Evolutionary conservation across 2,888 invertebrate species (phyloP).

Genomic region (Stenchaetothrips biformis): DNA sequence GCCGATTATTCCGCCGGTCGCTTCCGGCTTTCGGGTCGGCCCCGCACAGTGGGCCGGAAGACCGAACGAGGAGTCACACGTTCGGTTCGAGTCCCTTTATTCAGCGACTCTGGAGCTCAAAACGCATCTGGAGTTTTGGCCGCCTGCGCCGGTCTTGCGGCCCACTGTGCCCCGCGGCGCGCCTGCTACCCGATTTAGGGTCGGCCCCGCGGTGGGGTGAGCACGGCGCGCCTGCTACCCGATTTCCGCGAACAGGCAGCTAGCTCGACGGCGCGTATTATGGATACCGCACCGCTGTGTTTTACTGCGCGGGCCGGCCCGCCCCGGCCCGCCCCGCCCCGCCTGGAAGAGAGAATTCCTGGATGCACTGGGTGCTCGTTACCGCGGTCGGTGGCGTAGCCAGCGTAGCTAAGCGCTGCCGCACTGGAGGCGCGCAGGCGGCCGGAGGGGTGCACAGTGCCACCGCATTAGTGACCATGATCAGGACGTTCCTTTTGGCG

Average conservation of each 20-base stretch:
- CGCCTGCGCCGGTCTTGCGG: no score
- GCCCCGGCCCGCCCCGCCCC: constrained; percentile 5
- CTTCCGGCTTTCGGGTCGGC: no score
- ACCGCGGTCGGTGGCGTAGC: constrained; percentile 6
- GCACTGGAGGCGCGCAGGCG: neutral
- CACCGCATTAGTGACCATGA: neutral
- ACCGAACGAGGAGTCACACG: no score
- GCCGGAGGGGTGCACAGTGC: neutral
- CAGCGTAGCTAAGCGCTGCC: neutral
- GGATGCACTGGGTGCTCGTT: constrained; percentile 10
- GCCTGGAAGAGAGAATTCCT: neutral
- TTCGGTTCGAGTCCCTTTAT: no score
- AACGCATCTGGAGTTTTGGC: no score
- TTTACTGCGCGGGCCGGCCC: neutral
- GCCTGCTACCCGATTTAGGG: no score
- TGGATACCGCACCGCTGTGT: constrained; percentile 17
- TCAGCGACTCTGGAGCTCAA: no score
- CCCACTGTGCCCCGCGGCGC: no score
- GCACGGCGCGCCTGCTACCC: neutral
- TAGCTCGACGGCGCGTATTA: constrained; percentile 3
- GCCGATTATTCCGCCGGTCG: no score
- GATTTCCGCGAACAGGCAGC: neutral
- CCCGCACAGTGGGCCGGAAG: no score
- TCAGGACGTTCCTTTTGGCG: neutral
- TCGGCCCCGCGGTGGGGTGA: neutral